These are phyloP conservation scores for Hipparchia sbordonii DNA, from an alignment of 2,888 invertebrate species.

Conservation along the genomic window DNA sequence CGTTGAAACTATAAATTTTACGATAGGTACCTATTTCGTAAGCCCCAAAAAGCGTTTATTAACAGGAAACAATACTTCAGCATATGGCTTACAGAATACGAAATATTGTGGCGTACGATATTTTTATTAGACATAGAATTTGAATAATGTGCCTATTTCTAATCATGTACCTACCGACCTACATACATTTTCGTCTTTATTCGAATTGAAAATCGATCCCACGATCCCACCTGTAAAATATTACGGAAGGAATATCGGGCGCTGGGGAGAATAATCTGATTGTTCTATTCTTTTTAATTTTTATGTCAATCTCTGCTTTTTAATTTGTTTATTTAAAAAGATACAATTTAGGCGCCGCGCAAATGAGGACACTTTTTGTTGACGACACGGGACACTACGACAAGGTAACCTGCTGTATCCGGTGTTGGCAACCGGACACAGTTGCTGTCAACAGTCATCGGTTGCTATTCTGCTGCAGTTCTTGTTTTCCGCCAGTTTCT, in stretches of 20 bases:
- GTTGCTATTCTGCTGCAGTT: too few species aligned
- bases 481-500: too few species aligned
- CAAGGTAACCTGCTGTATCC: too few species aligned
- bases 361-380: too few species aligned
- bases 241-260: not conserved
- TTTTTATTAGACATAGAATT: not conserved
- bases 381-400: too few species aligned
- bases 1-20: constrained; percentile 32
- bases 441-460: too few species aligned
- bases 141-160: constrained; percentile 3
- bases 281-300: too few species aligned
- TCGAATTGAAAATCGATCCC: not conserved
- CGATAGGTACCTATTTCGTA: constrained; percentile 7
- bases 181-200: not conserved
- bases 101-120: not conserved
- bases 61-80: constrained; percentile 26
- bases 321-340: too few species aligned
- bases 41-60: constrained; percentile 7
- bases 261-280: not conserved
- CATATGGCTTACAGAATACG: constrained; percentile 27
- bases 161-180: not conserved
- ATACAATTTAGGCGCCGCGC: too few species aligned
- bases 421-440: too few species aligned
- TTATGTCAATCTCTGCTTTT: too few species aligned
- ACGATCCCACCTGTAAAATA: not conserved